These are phyloP conservation scores for Clamator glandarius DNA, from an alignment of 2,797 vertebrate genomes.

Conservation along the genomic window DNA sequence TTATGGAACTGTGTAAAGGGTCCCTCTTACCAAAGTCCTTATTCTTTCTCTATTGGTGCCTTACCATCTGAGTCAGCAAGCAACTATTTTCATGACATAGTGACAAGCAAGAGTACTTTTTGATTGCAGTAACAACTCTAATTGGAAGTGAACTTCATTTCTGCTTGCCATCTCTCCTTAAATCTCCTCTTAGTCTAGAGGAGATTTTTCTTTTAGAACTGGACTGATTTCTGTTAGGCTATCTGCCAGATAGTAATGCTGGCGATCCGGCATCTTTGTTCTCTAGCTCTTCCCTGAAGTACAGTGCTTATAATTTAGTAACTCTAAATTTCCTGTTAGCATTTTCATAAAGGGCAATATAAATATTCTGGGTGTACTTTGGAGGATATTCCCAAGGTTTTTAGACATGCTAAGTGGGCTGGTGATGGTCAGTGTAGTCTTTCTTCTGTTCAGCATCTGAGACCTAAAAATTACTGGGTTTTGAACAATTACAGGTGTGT, in stretches of 20 bases:
- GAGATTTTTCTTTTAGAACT: background rate
- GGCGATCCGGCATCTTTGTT: background rate
- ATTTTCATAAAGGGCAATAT: slow-evolving; percentile 1
- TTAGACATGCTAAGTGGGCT: background rate
- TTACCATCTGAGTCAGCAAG: background rate
- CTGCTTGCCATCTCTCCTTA: background rate
- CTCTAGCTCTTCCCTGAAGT: background rate
- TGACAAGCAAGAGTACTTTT: background rate
- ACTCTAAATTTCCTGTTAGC: background rate
- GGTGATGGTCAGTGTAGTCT: background rate
- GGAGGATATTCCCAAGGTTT: background rate
- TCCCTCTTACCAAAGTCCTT: background rate
- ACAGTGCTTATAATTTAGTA: slow-evolving; percentile 1
- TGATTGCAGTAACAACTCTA: background rate
- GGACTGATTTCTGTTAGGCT: background rate
- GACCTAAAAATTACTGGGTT: background rate
- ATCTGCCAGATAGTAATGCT: background rate
- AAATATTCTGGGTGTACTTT: background rate
- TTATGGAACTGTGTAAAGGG: background rate
- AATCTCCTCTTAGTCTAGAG: background rate
- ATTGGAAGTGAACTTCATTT: background rate
- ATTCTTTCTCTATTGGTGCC: background rate
- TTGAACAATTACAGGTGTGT: background rate
- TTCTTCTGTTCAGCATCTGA: background rate
- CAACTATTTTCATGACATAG: background rate